Conservation (phyloP, 23 tunicate genomes). For the Phallusia fumigata region DNA sequence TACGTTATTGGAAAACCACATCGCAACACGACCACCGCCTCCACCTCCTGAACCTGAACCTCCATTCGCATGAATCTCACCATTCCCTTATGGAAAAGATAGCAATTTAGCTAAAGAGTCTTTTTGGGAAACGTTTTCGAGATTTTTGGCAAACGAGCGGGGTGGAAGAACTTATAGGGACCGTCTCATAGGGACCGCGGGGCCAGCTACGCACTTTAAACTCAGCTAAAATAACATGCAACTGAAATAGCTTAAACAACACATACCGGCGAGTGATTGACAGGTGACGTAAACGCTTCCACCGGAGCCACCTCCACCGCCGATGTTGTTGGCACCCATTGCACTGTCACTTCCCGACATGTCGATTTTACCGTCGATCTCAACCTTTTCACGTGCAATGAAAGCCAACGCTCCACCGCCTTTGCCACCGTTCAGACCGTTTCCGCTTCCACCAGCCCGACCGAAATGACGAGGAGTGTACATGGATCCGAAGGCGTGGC, state of each 20-base stretch:
- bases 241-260: no score
- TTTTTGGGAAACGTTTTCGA: background rate
- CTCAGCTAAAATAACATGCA: no score
- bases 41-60: constrained; percentile 37
- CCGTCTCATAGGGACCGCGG: no score
- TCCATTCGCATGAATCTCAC: constrained; percentile 16
- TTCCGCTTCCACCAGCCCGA: constrained; percentile 24
- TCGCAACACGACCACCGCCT: constrained; percentile 32
- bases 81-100: background rate
- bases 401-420: constrained; percentile 29
- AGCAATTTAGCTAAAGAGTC: background rate
- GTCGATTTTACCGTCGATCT: constrained; percentile 31
- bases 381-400: constrained; percentile 15
- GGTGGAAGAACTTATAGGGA: no score
- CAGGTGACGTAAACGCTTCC: constrained; percentile 27
- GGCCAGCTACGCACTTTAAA: no score
- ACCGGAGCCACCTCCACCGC: constrained; percentile 33
- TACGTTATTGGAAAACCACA: constrained; percentile 6
- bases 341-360: constrained; percentile 11
- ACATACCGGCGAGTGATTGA: constrained; percentile 1
- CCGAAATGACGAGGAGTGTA: constrained; percentile 24
- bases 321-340: background rate
- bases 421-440: constrained; percentile 6
- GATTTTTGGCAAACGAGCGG: no score
- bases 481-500: constrained; percentile 25